Evolutionary conservation across 2,888 invertebrate genomes (phyloP), one percentile per base, ranked within the genome.

Genomic region (Hetaerina titia): DNA sequence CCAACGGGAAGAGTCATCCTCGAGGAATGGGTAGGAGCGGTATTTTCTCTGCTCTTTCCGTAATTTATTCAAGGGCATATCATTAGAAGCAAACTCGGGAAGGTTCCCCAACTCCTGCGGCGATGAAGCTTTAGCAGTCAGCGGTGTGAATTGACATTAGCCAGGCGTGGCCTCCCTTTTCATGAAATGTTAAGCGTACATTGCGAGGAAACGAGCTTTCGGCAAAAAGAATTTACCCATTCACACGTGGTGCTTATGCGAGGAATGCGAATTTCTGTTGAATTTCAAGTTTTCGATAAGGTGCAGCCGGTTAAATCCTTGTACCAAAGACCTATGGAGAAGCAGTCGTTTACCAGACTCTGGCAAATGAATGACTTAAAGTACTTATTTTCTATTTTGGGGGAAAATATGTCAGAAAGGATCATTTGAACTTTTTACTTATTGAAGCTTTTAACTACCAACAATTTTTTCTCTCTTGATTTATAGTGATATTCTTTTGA

Each of bases 11-110:
- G 45, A 45, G 45, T 45, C 45, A 45, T 45, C 45, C 45, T 45
- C 45, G 45, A 45, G 45, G 45, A 45, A 45, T 45, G 45, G 45
- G 45, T 45, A 45, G 45, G 45, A 45, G 45, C 60, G 6, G 11
- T 1, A 60, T 15, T 15, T 15, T 31, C 31, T n/a, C 31, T 31
- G 31, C 13, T 81, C 31, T 81, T 31, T 81, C 31, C 25, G 81
- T 31, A 81, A 81, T 81, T 31, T 81, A 81, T 81, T 81, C 81
- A 81, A 81, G 81, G 81, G 25, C 81, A 81, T 45, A 45, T 45
- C 45, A 45, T 11, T 25, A 31, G 31, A 15, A 11, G 13, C 31
- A 13, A 81, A 15, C 81, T 11, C 31, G 13, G 81, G 13, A 13
- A 81, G 25, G 81, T 25, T 31, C 7, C 81, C 31, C 2, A 31